A percentile compares a stretch with the other conserved stretches of the same genome.
Evolutionary conservation across 2,888 invertebrate species (phyloP).

Genomic region (Clostera curtula): DNA sequence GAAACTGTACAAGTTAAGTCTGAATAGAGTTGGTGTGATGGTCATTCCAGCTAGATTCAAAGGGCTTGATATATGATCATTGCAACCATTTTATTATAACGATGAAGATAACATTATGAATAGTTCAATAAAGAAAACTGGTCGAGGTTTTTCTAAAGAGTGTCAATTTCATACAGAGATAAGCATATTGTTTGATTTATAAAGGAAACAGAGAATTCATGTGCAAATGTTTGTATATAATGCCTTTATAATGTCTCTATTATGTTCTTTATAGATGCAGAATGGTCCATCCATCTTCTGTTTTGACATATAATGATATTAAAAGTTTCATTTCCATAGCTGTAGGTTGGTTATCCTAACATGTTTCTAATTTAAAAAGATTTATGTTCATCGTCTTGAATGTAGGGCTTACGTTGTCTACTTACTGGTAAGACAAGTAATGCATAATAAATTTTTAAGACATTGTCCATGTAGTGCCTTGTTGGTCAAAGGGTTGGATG

Average conservation of each 20-base stretch:
- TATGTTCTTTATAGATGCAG: conserved; percentile 28
- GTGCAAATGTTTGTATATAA: conserved; percentile 33
- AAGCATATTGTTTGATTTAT: conserved; percentile 21
- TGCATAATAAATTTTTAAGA: no score
- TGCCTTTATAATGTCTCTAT: conserved; percentile 31
- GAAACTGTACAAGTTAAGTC: no score
- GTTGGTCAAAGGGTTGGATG: no score
- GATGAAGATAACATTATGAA: conserved; percentile 10
- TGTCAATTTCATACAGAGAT: conserved; percentile 17
- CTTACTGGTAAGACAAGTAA: no score
- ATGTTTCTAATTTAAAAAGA: conserved; percentile 3
- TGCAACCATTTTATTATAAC: conserved; percentile 4
- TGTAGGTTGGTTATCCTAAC: conserved; percentile 12
- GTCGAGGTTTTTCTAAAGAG: conserved; percentile 15
- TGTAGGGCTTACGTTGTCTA: no score
- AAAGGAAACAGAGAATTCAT: conserved; percentile 24
- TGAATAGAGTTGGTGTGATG: no score
- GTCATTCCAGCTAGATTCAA: no score
- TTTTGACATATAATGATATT: conserved; percentile 29
- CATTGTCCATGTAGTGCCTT: no score
- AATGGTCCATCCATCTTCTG: conserved; percentile 25
- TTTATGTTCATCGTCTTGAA: conserved; percentile 2
- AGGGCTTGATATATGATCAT: background rate
- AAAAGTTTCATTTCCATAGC: conserved; percentile 17
- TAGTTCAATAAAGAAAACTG: conserved; percentile 14